phyloP scores from a whole-genome alignment of 1,140 invertebrate genomes.

The Whitmania pigra region DNA sequence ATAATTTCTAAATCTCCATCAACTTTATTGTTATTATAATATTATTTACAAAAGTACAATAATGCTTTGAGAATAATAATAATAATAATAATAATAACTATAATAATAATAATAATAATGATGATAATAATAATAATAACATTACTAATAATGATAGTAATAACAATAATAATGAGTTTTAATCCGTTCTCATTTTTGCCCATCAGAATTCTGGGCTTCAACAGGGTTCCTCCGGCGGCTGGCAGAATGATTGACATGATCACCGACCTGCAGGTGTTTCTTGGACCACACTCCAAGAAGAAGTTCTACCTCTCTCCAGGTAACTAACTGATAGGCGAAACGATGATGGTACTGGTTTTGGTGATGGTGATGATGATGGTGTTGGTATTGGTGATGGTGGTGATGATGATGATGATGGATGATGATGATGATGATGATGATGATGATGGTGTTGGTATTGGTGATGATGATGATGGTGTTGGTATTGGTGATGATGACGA shows the following conservation, averaged over 20 bases:
- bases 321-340: constrained; percentile 10
- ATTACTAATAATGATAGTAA: background rate
- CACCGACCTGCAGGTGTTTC: constrained; percentile 33
- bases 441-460: too few relatives aligned
- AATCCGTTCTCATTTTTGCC: too few relatives aligned
- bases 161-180: constrained; percentile 13
- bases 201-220: constrained; percentile 39
- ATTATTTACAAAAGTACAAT: too few relatives aligned
- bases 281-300: constrained; percentile 55
- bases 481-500: too few relatives aligned
- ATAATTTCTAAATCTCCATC: too few relatives aligned
- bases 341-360: background rate
- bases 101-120: background rate
- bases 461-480: too few relatives aligned
- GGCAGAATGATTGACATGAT: constrained; percentile 39
- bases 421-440: too few relatives aligned
- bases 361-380: too few relatives aligned
- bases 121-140: background rate
- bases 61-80: too few relatives aligned
- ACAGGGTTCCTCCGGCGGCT: constrained; percentile 38
- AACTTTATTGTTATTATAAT: too few relatives aligned
- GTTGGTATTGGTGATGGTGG: too few relatives aligned
- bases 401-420: too few relatives aligned
- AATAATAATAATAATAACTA: background rate
- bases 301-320: constrained; percentile 79